Evolutionary conservation across 2,888 invertebrate genomes (phyloP), one percentile per base, ranked within the genome.

Genomic region (Ochropleura plecta): DNA sequence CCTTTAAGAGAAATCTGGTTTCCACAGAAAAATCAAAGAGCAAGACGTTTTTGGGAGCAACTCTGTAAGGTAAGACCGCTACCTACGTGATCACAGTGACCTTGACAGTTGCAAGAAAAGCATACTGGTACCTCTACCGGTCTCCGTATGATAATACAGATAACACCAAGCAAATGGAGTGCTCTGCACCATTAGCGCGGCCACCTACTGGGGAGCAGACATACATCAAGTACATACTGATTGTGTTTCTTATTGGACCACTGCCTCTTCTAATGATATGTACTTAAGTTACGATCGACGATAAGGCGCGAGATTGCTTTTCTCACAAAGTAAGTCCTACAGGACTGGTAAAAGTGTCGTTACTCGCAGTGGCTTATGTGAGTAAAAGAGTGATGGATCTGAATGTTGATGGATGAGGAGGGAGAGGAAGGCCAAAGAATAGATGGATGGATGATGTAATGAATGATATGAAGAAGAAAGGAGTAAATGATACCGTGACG

Each of bases 61-160:
- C 69, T 78, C 20, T 40, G 66, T 83, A 79, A 81, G 86, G 84
- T 63, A 77, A 84, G 77, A 86, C 84, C 66, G 55, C 84, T 74
- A 46, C 86, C 88, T 68, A 87, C 88, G 76, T 81, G 76, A 67
- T 70, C 63, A 68, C 12, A 48, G 59, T 60, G 83, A 70, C 86
- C 86, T 87, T 87, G 88, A 74, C 79, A 81, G 73, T 82, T 79
- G 71, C 68, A 75, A 82, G 79, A 84, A 86, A 81, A 78, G 73
- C 76, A 53, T 42, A 70, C 51, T 42, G 72, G 44, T 69, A 66
- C 42, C 30, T 60, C 53, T 69, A 69, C 62, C 51, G 57, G 55
- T 63, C 48, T 67, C 59, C 20, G 59, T 49, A 18, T 62, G 40
- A 55, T 55, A 70, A 55, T 76, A 55, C 49, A 44, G 53, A 49